Evolutionary conservation across 2,888 invertebrate species (phyloP).

Genomic region (Clusia tigrina): DNA sequence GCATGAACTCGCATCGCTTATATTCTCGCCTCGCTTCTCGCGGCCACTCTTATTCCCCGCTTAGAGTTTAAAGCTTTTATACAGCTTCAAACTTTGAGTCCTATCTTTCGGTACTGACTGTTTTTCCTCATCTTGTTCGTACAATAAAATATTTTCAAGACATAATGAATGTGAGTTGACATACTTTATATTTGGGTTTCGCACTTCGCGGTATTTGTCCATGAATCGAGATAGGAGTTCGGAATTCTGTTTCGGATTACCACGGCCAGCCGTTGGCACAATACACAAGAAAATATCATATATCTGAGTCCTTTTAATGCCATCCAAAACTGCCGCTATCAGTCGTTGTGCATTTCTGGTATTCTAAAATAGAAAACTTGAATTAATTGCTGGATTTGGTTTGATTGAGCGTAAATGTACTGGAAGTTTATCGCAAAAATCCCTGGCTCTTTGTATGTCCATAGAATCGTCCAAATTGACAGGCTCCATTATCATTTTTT

Average conservation of each 20-base stretch:
- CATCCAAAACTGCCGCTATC: constrained; percentile 45
- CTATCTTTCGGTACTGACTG: no score
- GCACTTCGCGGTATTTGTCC: constrained; percentile 50
- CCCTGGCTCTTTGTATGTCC: constrained; percentile 25
- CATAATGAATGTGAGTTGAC: constrained; percentile 17
- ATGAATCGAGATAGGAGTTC: constrained; percentile 42
- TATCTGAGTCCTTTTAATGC: constrained; percentile 38
- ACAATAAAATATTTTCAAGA: background rate
- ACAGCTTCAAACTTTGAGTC: no score
- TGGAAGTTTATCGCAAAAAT: constrained; percentile 27
- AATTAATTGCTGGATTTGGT: background rate
- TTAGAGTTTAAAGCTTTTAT: no score
- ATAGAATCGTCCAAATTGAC: constrained; percentile 37
- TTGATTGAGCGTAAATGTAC: constrained; percentile 23
- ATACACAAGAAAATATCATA: constrained; percentile 60
- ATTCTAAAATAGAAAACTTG: background rate
- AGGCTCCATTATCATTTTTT: constrained; percentile 37
- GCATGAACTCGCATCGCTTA: no score
- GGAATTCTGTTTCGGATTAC: constrained; percentile 52
- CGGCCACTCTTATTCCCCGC: no score
- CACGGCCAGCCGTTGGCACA: constrained; percentile 56
- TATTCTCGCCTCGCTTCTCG: no score
- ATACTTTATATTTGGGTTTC: constrained; percentile 57
- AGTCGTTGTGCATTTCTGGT: constrained; percentile 44
- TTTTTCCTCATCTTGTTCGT: no score